A percentile compares a stretch with the other conserved stretches of the same genome.
Conservation (phyloP, 2,888 invertebrate species). For the Andrena camellia region DNA sequence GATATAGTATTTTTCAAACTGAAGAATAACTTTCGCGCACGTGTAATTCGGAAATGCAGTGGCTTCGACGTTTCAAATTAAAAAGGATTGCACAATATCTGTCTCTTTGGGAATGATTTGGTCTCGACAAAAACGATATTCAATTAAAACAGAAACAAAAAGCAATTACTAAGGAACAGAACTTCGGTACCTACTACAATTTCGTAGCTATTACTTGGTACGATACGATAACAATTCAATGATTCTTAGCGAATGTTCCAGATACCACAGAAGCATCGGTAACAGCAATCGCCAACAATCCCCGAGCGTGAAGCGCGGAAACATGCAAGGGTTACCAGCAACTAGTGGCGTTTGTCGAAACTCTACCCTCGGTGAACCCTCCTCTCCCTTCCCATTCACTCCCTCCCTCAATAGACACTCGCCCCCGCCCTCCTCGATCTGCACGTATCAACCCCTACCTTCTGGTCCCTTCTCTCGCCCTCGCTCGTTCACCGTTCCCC, state of each 20-base stretch:
- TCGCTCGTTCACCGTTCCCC: slow-evolving; percentile 60
- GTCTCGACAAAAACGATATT: too few species aligned
- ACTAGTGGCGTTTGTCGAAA: slow-evolving; percentile 73
- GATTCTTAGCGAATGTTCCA: not conserved
- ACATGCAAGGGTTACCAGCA: slow-evolving; percentile 69
- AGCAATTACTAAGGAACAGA: too few species aligned
- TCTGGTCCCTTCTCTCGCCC: slow-evolving; percentile 67
- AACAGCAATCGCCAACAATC: slow-evolving; percentile 18
- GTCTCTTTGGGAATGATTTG: not conserved
- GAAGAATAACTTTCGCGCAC: not conserved
- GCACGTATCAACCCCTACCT: slow-evolving; percentile 69
- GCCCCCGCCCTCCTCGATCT: slow-evolving; percentile 48
- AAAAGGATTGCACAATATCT: not conserved
- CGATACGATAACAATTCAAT: not conserved
- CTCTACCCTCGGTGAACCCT: slow-evolving; percentile 52
- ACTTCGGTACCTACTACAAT: not conserved
- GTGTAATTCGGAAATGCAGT: not conserved
- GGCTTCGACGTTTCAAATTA: not conserved
- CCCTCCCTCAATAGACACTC: slow-evolving; percentile 59
- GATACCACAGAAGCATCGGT: not conserved
- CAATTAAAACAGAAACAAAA: too few species aligned
- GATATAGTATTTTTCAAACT: not conserved
- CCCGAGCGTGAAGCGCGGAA: slow-evolving; percentile 52
- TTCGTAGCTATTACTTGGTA: not conserved
- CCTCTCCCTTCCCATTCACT: slow-evolving; percentile 57